Percentiles rank a stretch among this genome's conserved stretches.
phyloP scores from a whole-genome alignment of 2,888 invertebrate species.

The Tromatobia lineatoria region DNA sequence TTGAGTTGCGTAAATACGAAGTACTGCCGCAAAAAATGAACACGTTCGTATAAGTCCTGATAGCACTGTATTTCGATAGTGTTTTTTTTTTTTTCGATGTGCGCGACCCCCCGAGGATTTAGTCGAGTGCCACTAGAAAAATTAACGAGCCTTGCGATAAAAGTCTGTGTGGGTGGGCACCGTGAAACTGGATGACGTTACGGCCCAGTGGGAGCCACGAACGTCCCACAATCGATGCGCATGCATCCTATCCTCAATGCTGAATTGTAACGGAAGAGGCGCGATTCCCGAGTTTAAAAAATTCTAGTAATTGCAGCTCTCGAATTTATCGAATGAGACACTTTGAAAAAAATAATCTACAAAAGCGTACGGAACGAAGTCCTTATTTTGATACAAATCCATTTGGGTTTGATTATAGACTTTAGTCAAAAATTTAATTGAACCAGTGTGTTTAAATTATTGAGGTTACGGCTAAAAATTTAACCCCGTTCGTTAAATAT shows the following conservation, averaged over 20 bases:
- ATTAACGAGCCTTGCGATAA: slow-evolving; percentile 69
- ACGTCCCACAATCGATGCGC: slow-evolving; percentile 33
- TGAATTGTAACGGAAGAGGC: background rate
- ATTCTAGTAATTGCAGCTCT: background rate
- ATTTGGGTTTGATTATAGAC: too few relatives aligned
- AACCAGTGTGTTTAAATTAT: too few relatives aligned
- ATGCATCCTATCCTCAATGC: slow-evolving; percentile 19
- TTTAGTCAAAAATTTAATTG: too few relatives aligned
- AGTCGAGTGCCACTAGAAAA: slow-evolving; percentile 65
- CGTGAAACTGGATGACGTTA: slow-evolving; percentile 16
- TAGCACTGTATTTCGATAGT: slow-evolving; percentile 13
- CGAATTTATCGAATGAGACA: background rate
- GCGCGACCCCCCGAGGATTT: slow-evolving; percentile 45
- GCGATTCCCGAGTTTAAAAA: slow-evolving; percentile 15
- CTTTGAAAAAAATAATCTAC: background rate
- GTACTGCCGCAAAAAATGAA: too few relatives aligned
- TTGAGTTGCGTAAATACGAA: too few relatives aligned
- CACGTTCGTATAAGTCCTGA: background rate
- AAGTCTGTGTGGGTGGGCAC: slow-evolving; percentile 43
- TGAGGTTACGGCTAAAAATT: too few relatives aligned
- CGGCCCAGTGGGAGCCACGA: slow-evolving; percentile 27
- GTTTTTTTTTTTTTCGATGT: slow-evolving; percentile 47
- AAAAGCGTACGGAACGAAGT: background rate
- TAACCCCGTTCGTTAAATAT: too few relatives aligned
- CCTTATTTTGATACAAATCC: background rate